Conservation (phyloP, 2,888 invertebrate species). For the Automeris io region DNA sequence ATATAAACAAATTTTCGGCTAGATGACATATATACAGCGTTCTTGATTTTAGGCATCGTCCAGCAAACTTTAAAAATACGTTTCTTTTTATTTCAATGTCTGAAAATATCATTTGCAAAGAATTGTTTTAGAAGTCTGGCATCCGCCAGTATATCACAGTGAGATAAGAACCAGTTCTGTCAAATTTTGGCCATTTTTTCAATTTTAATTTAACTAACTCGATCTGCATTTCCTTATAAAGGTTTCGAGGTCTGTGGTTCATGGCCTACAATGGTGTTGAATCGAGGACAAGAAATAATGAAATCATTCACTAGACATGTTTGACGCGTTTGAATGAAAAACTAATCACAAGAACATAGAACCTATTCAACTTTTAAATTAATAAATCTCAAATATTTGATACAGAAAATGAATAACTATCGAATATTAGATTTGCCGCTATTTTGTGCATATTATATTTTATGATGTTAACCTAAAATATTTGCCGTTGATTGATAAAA, state of each 20-base stretch:
- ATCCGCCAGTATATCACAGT: too few relatives aligned
- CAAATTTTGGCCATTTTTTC: constrained; percentile 24
- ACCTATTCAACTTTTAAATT: constrained; percentile 14
- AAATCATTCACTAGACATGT: constrained; percentile 26
- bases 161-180: too few relatives aligned
- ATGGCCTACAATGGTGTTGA: constrained; percentile 37
- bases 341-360: constrained; percentile 16
- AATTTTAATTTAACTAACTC: constrained; percentile 41
- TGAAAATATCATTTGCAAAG: too few relatives aligned
- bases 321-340: constrained; percentile 23
- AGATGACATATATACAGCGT: too few relatives aligned
- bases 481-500: constrained; percentile 14
- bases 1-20: too few relatives aligned
- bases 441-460: background rate
- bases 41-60: too few relatives aligned
- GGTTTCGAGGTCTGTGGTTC: constrained; percentile 48
- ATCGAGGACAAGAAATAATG: constrained; percentile 35
- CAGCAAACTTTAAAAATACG: too few relatives aligned
- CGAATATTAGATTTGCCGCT: background rate
- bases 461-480: constrained; percentile 15
- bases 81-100: too few relatives aligned
- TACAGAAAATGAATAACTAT: background rate
- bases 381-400: constrained; percentile 8
- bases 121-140: too few relatives aligned
- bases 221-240: constrained; percentile 50